Evolutionary conservation across 2,888 invertebrate genomes (phyloP).

Genomic region (Steinernema carpocapsae): DNA sequence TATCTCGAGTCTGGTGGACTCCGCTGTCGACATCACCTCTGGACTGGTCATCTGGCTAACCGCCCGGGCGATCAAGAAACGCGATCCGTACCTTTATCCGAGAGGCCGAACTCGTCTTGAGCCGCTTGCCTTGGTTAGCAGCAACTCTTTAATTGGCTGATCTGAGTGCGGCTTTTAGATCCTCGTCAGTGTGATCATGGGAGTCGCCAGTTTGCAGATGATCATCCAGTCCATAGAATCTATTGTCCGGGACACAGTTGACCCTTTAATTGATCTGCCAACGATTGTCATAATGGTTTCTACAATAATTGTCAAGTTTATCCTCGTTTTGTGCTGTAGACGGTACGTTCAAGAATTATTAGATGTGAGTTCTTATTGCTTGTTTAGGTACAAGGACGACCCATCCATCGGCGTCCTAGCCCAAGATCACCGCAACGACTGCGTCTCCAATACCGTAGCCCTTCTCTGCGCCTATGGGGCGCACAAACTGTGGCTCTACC

Average conservation of each 20-base stretch:
- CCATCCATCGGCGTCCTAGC: constrained; percentile 70
- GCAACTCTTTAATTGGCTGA: neutral
- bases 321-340: constrained; percentile 61
- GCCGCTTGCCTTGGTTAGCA: constrained; percentile 70
- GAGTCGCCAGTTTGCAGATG: constrained; percentile 71
- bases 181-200: constrained; percentile 72
- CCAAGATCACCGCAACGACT: constrained; percentile 72
- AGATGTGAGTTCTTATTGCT: neutral
- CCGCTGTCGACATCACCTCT: constrained; percentile 71
- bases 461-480: constrained; percentile 71
- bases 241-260: constrained; percentile 46
- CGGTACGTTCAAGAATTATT: constrained; percentile 45
- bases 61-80: constrained; percentile 69
- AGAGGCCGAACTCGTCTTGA: constrained; percentile 71
- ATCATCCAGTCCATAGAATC: constrained; percentile 60
- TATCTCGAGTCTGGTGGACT: constrained; percentile 72
- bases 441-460: constrained; percentile 71
- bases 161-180: constrained; percentile 45
- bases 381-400: constrained; percentile 62
- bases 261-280: constrained; percentile 56
- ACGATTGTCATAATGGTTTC: constrained; percentile 65
- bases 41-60: constrained; percentile 71
- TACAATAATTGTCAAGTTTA: constrained; percentile 62
- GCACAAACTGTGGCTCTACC: constrained; percentile 67
- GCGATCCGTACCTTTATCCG: constrained; percentile 71